Evolutionary conservation across 2,113 vertebrate genomes (phyloP).

Genomic region (Boulengeromyrus knoepffleri): DNA sequence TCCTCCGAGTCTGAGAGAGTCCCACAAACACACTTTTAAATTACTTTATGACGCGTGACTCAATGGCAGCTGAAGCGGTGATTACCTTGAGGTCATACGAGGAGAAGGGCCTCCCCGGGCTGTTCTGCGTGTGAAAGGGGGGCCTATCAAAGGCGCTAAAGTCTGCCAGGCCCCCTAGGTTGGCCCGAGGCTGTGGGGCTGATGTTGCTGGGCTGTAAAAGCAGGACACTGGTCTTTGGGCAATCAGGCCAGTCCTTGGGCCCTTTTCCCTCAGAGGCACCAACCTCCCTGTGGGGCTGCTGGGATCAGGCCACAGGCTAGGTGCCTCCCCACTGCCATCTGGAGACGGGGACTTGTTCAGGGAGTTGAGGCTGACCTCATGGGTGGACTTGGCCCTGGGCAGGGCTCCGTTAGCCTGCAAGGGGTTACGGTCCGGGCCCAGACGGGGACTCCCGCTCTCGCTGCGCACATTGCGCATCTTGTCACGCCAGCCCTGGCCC

Average conservation of each 20-base stretch:
- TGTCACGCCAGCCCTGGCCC: conserved; percentile 75
- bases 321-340: conserved; percentile 33
- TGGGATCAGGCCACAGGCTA: conserved; percentile 42
- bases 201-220: conserved; percentile 58
- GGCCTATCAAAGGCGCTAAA: conserved; percentile 42
- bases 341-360: conserved; percentile 41
- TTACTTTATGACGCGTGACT: background rate
- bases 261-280: conserved; percentile 63
- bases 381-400: conserved; percentile 78
- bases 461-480: conserved; percentile 65
- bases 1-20: background rate
- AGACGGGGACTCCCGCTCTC: conserved; percentile 77
- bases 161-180: conserved; percentile 42
- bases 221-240: conserved; percentile 71
- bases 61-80: background rate
- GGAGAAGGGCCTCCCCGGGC: conserved; percentile 64
- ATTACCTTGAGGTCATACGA: conserved; percentile 70
- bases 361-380: conserved; percentile 55
- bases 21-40: background rate
- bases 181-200: conserved; percentile 59
- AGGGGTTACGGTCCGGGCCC: conserved; percentile 63
- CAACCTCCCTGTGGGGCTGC: conserved; percentile 57
- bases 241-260: conserved; percentile 54
- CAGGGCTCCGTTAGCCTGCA: conserved; percentile 77
- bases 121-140: conserved; percentile 58